These are phyloP conservation scores for Eueremaeus valkanovi DNA, from an alignment of 2,888 invertebrate species.

Conservation along the genomic window DNA sequence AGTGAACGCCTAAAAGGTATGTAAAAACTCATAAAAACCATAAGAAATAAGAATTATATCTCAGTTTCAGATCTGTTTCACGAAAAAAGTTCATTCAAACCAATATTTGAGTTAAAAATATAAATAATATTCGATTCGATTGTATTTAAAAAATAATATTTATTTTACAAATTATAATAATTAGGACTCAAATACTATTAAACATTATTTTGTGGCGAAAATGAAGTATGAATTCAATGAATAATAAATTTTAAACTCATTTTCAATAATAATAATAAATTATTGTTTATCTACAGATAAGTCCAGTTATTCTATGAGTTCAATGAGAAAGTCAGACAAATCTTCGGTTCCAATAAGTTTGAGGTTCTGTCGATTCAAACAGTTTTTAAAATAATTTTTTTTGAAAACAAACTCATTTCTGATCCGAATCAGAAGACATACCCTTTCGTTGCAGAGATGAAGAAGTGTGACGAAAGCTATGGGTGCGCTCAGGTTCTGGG, in stretches of 20 bases:
- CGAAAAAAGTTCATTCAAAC: too few species aligned
- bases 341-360: slow-evolving; percentile 13
- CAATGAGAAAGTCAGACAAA: background rate
- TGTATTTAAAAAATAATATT: too few species aligned
- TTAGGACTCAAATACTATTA: too few species aligned
- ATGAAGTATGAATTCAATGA: too few species aligned
- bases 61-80: too few species aligned
- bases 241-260: too few species aligned
- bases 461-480: slow-evolving; percentile 74
- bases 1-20: slow-evolving; percentile 3
- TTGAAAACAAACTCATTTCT: background rate
- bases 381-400: background rate
- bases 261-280: background rate
- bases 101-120: too few species aligned
- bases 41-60: too few species aligned
- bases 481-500: slow-evolving; percentile 69
- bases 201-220: too few species aligned
- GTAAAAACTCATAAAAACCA: too few species aligned
- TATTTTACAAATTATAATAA: too few species aligned
- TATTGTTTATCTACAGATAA: background rate
- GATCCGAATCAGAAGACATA: slow-evolving; percentile 17
- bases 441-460: slow-evolving; percentile 77
- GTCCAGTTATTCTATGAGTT: background rate
- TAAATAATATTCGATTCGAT: too few species aligned
- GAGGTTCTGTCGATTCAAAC: slow-evolving; percentile 1